Evolutionary conservation across 2,797 vertebrate genomes (phyloP).

Genomic region (Sternotherus odoratus): DNA sequence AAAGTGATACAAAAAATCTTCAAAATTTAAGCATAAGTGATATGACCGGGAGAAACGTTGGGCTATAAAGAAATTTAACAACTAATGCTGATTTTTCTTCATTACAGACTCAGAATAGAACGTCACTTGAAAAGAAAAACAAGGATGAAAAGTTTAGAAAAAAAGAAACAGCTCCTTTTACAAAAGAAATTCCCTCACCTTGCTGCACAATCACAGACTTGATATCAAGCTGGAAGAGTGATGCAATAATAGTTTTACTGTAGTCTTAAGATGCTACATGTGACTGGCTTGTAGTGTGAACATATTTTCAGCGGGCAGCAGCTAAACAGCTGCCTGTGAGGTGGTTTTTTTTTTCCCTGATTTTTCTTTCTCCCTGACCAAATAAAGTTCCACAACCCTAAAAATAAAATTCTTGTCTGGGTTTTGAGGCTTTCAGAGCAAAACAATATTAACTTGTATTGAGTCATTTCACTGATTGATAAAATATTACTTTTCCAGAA

Average conservation of each 20-base stretch:
- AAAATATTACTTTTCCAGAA: too few species aligned
- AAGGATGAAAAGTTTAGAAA: constrained; percentile 76
- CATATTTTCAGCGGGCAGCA: not conserved
- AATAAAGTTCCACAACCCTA: not conserved
- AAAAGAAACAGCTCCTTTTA: constrained; percentile 71
- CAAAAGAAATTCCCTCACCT: constrained; percentile 82
- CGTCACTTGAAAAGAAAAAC: constrained; percentile 76
- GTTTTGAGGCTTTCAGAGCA: not conserved
- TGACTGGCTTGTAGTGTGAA: not conserved
- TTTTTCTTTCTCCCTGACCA: not conserved
- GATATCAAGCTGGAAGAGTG: not conserved
- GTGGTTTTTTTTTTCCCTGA: not conserved
- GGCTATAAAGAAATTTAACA: not conserved
- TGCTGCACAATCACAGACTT: constrained; percentile 60
- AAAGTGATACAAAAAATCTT: not conserved
- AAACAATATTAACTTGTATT: not conserved
- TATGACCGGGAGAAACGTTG: not conserved
- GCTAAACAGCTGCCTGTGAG: not conserved
- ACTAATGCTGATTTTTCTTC: constrained; percentile 35
- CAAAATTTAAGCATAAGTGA: not conserved
- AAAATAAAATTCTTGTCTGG: not conserved
- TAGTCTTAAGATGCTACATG: not conserved
- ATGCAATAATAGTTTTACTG: not conserved
- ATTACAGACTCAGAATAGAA: constrained; percentile 88
- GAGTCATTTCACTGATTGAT: not conserved